A percentile compares a stretch with the other conserved stretches of the same genome.
These are phyloP conservation scores for Lithobates pipiens DNA, from an alignment of 2,797 vertebrate genomes.

Conservation along the genomic window DNA sequence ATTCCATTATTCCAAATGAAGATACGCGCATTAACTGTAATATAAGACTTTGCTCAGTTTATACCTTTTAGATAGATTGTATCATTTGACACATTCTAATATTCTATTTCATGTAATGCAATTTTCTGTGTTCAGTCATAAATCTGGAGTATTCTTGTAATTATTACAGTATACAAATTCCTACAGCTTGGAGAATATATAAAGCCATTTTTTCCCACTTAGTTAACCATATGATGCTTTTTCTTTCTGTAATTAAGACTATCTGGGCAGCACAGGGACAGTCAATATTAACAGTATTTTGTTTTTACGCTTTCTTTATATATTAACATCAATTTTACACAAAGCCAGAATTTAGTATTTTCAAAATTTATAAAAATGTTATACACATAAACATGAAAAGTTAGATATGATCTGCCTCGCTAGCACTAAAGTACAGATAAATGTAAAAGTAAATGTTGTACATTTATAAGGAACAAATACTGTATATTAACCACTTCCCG, in stretches of 20 bases:
- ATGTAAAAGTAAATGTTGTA: too few species aligned
- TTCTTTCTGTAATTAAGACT: neutral
- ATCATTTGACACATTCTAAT: conserved; percentile 33
- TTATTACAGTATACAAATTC: neutral
- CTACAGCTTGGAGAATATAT: neutral
- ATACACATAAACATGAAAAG: neutral
- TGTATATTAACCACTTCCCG: too few species aligned
- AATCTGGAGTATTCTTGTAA: conserved; percentile 8
- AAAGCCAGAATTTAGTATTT: neutral
- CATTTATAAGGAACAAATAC: too few species aligned
- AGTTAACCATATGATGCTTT: neutral
- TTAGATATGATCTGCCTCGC: too few species aligned
- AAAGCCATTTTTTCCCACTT: neutral
- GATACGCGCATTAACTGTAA: conserved; percentile 37
- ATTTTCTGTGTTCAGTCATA: conserved; percentile 2
- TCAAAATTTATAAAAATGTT: neutral
- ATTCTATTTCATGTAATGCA: conserved; percentile 34
- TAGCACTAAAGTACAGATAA: too few species aligned
- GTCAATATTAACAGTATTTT: neutral
- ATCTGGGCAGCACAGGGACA: neutral
- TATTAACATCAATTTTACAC: neutral
- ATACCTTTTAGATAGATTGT: conserved; percentile 10
- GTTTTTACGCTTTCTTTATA: too few species aligned
- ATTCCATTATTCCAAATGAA: conserved; percentile 19
- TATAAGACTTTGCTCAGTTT: conserved; percentile 7